These are phyloP conservation scores for Anser brachyrhynchus DNA, from an alignment of 2,113 vertebrate species.

Conservation along the genomic window DNA sequence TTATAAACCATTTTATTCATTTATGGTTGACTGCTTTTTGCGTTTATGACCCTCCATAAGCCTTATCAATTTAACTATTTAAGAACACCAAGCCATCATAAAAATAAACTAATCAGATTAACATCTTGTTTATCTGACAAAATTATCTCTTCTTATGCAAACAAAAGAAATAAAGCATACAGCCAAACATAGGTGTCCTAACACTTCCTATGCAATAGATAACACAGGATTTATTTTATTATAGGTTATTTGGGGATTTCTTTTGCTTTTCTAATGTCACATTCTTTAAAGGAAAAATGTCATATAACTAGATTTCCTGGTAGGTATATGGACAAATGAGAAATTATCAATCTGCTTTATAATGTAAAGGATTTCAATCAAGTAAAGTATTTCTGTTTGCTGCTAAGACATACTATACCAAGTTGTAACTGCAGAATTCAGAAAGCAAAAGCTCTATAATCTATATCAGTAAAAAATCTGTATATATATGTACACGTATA, in stretches of 20 bases:
- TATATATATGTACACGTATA: background rate
- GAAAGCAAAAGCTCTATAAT: background rate
- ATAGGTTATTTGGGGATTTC: background rate
- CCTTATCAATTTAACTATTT: slow-evolving; percentile 69
- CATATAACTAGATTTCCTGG: background rate
- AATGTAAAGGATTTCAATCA: slow-evolving; percentile 6
- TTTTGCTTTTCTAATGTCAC: background rate
- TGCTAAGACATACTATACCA: background rate
- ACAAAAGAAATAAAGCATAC: slow-evolving; percentile 57
- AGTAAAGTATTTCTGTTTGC: background rate
- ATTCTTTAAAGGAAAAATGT: background rate
- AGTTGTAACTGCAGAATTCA: background rate
- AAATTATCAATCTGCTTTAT: background rate
- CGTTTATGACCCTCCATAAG: slow-evolving; percentile 71
- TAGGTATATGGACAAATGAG: background rate
- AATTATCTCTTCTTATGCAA: slow-evolving; percentile 53
- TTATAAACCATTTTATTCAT: slow-evolving; percentile 68
- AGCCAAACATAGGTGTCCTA: slow-evolving; percentile 11
- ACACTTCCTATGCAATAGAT: background rate
- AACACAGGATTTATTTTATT: background rate
- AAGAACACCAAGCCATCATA: slow-evolving; percentile 67
- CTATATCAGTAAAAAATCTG: background rate
- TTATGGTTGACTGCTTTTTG: slow-evolving; percentile 55
- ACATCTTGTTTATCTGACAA: slow-evolving; percentile 62
- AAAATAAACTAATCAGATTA: slow-evolving; percentile 64